phyloP scores from a whole-genome alignment of 2,888 invertebrate species.

The Deroplatys truncata region DNA sequence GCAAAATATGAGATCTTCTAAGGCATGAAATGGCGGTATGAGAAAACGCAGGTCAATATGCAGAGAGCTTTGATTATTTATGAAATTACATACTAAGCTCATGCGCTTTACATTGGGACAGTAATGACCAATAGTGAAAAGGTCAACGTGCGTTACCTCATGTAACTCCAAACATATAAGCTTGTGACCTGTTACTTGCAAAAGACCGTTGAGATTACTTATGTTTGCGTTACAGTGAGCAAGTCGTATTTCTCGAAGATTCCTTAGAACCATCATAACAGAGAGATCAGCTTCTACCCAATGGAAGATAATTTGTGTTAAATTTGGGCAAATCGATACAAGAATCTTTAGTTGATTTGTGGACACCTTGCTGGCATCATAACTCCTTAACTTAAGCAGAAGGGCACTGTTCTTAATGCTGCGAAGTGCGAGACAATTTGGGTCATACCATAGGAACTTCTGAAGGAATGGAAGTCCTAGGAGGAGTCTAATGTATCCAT shows the following conservation, averaged over 20 bases:
- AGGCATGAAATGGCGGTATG: background rate
- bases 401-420: background rate
- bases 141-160: background rate
- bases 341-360: background rate
- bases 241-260: background rate
- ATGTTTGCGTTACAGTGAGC: background rate
- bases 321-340: background rate
- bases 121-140: background rate
- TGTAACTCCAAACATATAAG: background rate
- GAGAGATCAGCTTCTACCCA: conserved; percentile 6
- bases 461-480: background rate
- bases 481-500: background rate
- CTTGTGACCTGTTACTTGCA: background rate
- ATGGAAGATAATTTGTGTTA: background rate
- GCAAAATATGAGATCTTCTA: background rate
- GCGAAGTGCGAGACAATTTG: background rate
- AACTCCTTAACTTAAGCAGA: background rate
- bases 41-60: background rate
- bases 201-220: background rate
- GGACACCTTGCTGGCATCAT: conserved; percentile 1
- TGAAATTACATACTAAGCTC: background rate
- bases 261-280: background rate
- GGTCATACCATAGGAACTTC: conserved; percentile 5
- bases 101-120: conserved; percentile 1
- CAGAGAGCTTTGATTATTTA: background rate